Percentiles rank a stretch among this genome's conserved stretches.
These are phyloP conservation scores for Campylorhamphus procurvoides DNA, from an alignment of 2,113 vertebrate species.

Conservation along the genomic window DNA sequence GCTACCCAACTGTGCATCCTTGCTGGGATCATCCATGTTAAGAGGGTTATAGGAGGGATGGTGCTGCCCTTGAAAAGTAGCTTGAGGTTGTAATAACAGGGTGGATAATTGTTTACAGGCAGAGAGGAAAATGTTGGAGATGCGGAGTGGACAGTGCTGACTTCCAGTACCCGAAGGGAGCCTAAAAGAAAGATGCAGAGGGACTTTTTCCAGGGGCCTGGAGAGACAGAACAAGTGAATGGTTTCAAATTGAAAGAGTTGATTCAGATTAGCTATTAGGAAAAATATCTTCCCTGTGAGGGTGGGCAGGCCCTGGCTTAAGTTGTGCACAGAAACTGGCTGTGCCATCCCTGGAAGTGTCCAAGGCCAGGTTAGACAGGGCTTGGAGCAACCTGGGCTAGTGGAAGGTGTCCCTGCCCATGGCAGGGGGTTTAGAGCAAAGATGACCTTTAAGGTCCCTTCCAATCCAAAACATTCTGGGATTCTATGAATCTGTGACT, in stretches of 20 bases:
- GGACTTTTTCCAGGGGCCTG: not conserved
- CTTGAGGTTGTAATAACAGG: not conserved
- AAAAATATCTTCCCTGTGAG: rapidly evolving
- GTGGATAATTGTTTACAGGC: not conserved
- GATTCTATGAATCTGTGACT: not conserved
- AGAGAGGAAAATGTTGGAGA: not conserved
- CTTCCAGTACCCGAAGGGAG: not conserved
- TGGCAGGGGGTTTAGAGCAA: not conserved
- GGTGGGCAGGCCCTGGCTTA: not conserved
- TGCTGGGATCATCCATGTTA: not conserved
- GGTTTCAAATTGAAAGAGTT: rapidly evolving
- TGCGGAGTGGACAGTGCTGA: not conserved
- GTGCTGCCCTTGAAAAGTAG: not conserved
- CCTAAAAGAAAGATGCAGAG: not conserved
- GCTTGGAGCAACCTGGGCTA: not conserved
- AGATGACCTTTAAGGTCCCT: not conserved
- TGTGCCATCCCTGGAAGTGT: not conserved
- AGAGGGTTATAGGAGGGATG: rapidly evolving
- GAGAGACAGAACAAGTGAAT: not conserved
- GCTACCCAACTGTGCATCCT: not conserved
- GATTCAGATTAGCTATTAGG: rapidly evolving
- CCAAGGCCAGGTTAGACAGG: rapidly evolving
- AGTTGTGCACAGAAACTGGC: not conserved
- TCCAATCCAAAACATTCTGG: not conserved
- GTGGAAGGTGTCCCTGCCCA: not conserved